Conservation (phyloP, 2,888 invertebrate genomes). For the Eupithecia exiguata region DNA sequence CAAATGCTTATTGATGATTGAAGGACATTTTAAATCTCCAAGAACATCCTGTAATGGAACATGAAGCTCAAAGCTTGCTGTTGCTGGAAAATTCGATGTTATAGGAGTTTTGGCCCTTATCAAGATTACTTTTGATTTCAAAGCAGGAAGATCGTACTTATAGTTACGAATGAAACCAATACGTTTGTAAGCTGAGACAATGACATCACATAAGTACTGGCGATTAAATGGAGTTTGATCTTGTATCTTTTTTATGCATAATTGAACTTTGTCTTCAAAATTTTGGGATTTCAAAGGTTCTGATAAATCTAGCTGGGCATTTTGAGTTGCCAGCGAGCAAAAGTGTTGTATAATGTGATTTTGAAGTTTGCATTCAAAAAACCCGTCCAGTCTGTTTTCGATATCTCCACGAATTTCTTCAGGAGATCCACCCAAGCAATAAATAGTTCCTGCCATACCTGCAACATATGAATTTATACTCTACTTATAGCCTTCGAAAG, state of each 20-base stretch:
- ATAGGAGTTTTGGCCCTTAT: slow-evolving; percentile 8
- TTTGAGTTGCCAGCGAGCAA: slow-evolving; percentile 16
- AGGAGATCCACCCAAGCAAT: slow-evolving; percentile 54
- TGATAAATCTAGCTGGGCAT: slow-evolving; percentile 2
- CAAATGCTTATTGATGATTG: slow-evolving; percentile 24
- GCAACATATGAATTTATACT: slow-evolving; percentile 7
- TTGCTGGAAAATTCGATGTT: neutral
- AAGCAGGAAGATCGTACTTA: slow-evolving; percentile 8
- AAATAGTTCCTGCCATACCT: slow-evolving; percentile 63
- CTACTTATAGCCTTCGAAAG: neutral
- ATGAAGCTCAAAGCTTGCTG: slow-evolving; percentile 18
- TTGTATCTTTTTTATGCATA: slow-evolving; percentile 9
- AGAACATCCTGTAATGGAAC: slow-evolving; percentile 6
- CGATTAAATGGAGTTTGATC: slow-evolving; percentile 26
- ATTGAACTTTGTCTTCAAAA: slow-evolving; percentile 23
- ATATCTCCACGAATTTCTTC: slow-evolving; percentile 30
- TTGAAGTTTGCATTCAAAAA: slow-evolving; percentile 15
- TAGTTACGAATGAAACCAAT: slow-evolving; percentile 19
- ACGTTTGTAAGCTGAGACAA: slow-evolving; percentile 16
- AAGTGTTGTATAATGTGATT: slow-evolving; percentile 21
- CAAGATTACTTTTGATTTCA: slow-evolving; percentile 25
- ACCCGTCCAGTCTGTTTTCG: slow-evolving; percentile 25
- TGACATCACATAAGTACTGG: slow-evolving; percentile 32
- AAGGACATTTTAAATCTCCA: slow-evolving; percentile 18
- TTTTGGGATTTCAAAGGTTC: neutral